A percentile compares a stretch with the other conserved stretches of the same genome.
Evolutionary conservation across 2,888 invertebrate species (phyloP).

Genomic region (Hirudinaria manillensis): DNA sequence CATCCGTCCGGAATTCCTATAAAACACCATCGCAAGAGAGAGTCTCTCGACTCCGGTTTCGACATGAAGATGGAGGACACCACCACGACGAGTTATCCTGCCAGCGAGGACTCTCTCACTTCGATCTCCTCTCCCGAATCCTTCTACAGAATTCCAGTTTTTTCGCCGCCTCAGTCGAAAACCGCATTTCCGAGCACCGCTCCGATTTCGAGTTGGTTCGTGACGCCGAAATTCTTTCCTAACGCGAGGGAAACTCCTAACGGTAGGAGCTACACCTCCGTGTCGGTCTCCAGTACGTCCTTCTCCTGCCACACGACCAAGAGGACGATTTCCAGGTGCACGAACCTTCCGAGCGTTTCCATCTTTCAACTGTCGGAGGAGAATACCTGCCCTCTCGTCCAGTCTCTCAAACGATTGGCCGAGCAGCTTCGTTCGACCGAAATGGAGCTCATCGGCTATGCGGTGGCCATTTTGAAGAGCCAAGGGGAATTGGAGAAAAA

Average conservation of each 20-base stretch:
- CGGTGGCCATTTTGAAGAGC: conserved; percentile 2
- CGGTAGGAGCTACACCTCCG: not conserved
- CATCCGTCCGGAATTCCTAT: not conserved
- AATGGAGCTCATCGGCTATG: not conserved
- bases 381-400: not conserved
- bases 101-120: conserved; percentile 3
- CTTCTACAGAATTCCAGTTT: not conserved
- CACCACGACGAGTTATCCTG: not conserved
- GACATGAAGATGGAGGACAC: conserved; percentile 19
- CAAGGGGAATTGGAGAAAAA: not conserved
- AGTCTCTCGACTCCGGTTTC: conserved; percentile 21
- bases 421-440: not conserved
- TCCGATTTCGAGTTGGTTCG: not conserved
- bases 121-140: conserved; percentile 4
- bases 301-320: not conserved
- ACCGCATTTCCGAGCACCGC: not conserved
- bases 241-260: not conserved
- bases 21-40: conserved; percentile 8
- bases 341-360: not conserved
- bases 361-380: conserved; percentile 1
- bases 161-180: not conserved
- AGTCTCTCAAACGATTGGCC: not conserved
- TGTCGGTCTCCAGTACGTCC: not conserved
- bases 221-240: not conserved
- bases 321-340: not conserved